Percentiles rank a stretch among this genome's conserved stretches.
Conservation (phyloP, 1,140 invertebrate species). For the Ceratoteleas bidentatus region DNA sequence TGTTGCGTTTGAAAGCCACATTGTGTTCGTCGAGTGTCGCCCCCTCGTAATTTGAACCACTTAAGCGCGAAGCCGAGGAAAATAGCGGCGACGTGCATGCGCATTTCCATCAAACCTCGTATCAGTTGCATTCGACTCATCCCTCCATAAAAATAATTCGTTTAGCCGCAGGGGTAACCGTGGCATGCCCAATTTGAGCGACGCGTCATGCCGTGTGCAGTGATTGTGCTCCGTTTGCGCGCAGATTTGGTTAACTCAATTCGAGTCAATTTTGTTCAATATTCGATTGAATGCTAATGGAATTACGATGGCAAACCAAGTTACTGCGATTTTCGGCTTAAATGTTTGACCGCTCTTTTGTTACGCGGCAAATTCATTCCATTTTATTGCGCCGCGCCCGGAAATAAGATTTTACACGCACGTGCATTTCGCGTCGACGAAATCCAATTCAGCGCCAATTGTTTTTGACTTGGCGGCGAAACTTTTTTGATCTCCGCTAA, state of each 20-base stretch:
- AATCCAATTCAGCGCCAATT: too few species aligned
- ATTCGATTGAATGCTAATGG: constrained; percentile 70
- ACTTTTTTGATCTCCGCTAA: too few species aligned
- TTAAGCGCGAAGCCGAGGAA: constrained; percentile 35
- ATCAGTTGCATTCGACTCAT: constrained; percentile 63
- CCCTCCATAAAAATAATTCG: constrained; percentile 69
- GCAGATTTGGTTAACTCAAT: constrained; percentile 70
- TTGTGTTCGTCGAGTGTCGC: too few species aligned
- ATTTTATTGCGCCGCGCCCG: not conserved
- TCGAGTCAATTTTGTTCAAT: constrained; percentile 68
- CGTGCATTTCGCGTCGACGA: not conserved
- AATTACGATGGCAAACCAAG: constrained; percentile 66
- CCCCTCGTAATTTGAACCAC: too few species aligned
- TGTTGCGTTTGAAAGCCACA: too few species aligned
- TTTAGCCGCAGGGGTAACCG: constrained; percentile 62
- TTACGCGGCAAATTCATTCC: constrained; percentile 21
- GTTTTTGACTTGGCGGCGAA: too few species aligned
- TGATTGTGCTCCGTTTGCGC: constrained; percentile 68
- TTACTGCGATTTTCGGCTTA: constrained; percentile 58
- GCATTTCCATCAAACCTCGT: constrained; percentile 51
- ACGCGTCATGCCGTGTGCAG: constrained; percentile 61
- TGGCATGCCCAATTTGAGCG: constrained; percentile 64
- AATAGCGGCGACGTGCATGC: constrained; percentile 30
- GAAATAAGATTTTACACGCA: constrained; percentile 21
- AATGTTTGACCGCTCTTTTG: constrained; percentile 50